Evolutionary conservation across 1,140 invertebrate genomes (phyloP), one percentile per base, ranked within the genome.

Genomic region (Pseudomyrmex concolor): DNA sequence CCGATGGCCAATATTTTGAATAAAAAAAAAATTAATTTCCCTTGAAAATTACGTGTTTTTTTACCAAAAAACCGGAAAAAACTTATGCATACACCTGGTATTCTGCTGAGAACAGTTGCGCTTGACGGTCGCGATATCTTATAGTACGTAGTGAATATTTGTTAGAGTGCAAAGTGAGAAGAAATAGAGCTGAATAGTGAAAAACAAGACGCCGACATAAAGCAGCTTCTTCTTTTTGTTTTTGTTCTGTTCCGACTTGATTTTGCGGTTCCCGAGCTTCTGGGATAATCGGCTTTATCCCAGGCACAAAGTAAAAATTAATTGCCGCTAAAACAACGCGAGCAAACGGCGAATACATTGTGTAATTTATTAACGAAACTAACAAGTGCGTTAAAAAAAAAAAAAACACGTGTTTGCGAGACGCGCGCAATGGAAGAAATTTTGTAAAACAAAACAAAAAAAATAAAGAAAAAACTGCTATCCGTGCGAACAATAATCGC

Each of bases 401-500:
- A 34, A 34, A 34, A 34, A 7, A 19, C 43, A 66, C 25, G 34
- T 8, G 51, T 45, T 59, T 50, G 13, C 45, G 17, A 19, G 9
- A 8, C 45, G 34, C 45, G 22, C 10, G 34, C 43, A 19, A 34
- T 4, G 76, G 8, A 19, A 45, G 34, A 80, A 80, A 71, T 80
- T 59, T 19, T 7, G 34, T 34, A 7, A 34, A 34, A 25, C 25
- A 34, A 34, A 34, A 34, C 0, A 7, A 34, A 34, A 7, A n/a
- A 80, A 34, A 5, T 5, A 5, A 34, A 34, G 5, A 34, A 22
- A 80, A 70, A 78, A 78, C 12, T 19, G 54, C 45, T 34, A 59
- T 59, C 55, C 76, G 76, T 70, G 76, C 76, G 54, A 71, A 19
- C 43, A 57, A 80, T 71, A 80, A 80, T 19, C 76, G 74, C 17